Base-by-base conservation (phyloP, 2,888 invertebrate genomes). In the Drosophila silvestris region DNA sequence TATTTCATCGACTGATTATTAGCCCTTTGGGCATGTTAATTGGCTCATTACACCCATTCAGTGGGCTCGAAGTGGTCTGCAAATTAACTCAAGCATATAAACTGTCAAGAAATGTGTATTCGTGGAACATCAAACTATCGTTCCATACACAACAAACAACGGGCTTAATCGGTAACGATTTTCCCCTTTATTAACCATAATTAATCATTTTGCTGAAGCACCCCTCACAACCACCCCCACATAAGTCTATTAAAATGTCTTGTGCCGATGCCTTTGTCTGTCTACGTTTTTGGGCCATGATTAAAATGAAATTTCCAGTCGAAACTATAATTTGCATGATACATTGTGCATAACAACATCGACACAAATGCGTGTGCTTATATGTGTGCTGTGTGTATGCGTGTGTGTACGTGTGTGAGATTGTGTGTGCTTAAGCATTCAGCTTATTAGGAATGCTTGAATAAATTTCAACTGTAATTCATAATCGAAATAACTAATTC, bases 101-200 rank as follows among this genome's bases (percentile, higher is more conserved):
- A 73, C 74, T 77, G 81, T 72, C 76, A 58, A 26, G 60, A 64
- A 70, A 59, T 65, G 51, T 69, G 56, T 59, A 47, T 65, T 65
- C 53, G 50, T 57, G 51, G 60, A 67, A 67, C 66, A 63, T 75
- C 53, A 64, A 70, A 74, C 73, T 65, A 74, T 67, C 70, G 73
- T 68, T 68, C n/a, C n/a, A 30, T 33, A 73, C 16, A 61, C 41
- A 52, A 53, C 52, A 54, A 19, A 19, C 51, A 32, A 41, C 22
- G 57, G 51, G 22, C 51, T 59, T 67, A 80, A 76, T 82, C 74
- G 72, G 54, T 58, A 64, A 69, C 74, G 80, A 80, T 78, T 85
- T 88, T 82, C 79, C 80, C 53, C 72, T 54, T 77, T 88, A 77
- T 83, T 85, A 80, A 77, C 73, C 82, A 83, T 80, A 80, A 88